Conservation (phyloP, 2,888 invertebrate species). For the Microchrysa polita region DNA sequence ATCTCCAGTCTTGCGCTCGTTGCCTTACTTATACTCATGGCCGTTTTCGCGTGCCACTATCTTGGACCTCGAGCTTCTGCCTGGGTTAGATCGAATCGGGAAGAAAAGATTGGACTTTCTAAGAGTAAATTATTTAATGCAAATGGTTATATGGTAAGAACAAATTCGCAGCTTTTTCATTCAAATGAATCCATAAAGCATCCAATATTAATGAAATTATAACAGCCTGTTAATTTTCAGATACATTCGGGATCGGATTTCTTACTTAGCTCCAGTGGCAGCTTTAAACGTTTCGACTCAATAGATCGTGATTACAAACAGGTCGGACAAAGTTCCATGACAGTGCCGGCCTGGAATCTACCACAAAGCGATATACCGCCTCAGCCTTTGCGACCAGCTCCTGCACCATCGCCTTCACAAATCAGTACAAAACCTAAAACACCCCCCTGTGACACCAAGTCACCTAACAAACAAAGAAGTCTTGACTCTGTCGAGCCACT, state of each 20-base stretch:
- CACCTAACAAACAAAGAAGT: slow-evolving; percentile 45
- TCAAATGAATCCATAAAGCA: background rate
- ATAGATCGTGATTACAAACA: slow-evolving; percentile 69
- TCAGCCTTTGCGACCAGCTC: slow-evolving; percentile 73
- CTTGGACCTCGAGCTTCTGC: slow-evolving; percentile 60
- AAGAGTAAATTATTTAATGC: slow-evolving; percentile 69
- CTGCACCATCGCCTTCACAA: slow-evolving; percentile 58
- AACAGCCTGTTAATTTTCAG: slow-evolving; percentile 59
- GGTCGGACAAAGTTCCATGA: slow-evolving; percentile 64
- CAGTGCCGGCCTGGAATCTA: slow-evolving; percentile 61
- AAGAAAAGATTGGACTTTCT: slow-evolving; percentile 64
- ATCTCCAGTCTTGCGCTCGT: slow-evolving; percentile 60
- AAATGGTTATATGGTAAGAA: slow-evolving; percentile 73
- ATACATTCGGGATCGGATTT: slow-evolving; percentile 74
- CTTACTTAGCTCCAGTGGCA: slow-evolving; percentile 70
- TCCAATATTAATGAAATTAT: background rate
- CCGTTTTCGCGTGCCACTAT: slow-evolving; percentile 61
- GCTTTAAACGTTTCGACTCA: slow-evolving; percentile 73
- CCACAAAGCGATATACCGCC: slow-evolving; percentile 68
- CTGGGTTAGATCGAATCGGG: slow-evolving; percentile 63
- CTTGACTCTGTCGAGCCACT: slow-evolving; percentile 44
- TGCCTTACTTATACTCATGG: slow-evolving; percentile 58
- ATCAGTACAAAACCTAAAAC: slow-evolving; percentile 46
- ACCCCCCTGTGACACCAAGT: slow-evolving; percentile 38
- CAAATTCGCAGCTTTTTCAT: background rate